Percentiles rank a stretch among this genome's conserved stretches.
Evolutionary conservation across 2,797 vertebrate species (phyloP).

Genomic region (Spinus olivaceus): DNA sequence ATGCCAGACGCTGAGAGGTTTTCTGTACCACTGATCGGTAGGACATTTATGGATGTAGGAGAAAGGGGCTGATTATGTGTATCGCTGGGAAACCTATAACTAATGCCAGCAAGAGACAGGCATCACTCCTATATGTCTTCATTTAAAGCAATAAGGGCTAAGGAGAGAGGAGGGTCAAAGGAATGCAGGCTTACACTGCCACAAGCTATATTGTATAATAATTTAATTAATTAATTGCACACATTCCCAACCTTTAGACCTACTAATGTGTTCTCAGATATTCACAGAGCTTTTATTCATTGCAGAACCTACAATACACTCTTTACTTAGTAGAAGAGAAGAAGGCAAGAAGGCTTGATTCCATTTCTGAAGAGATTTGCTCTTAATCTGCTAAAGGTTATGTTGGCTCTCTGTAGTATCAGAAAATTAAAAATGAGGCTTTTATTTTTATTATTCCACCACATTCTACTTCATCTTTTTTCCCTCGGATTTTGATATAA

Average conservation of each 20-base stretch:
- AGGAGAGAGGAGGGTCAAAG: conserved; percentile 48
- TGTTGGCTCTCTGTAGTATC: conserved; percentile 21
- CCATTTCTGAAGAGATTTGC: conserved; percentile 59
- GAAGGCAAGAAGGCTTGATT: conserved; percentile 36
- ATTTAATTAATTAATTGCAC: conserved; percentile 61
- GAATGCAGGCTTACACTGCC: not conserved
- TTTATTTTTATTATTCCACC: conserved; percentile 47
- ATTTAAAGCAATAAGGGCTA: conserved; percentile 11
- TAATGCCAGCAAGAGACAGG: not conserved
- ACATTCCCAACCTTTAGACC: conserved; percentile 52
- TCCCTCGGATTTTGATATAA: not conserved
- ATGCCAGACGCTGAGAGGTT: not conserved
- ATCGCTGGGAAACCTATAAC: not conserved
- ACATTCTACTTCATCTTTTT: not conserved
- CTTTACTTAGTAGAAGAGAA: conserved; percentile 38
- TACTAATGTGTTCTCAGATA: conserved; percentile 44
- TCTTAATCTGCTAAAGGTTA: conserved; percentile 62
- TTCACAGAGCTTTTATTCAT: conserved; percentile 55
- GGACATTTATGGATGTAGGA: not conserved
- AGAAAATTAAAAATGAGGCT: conserved; percentile 50
- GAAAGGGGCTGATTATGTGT: not conserved
- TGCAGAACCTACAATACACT: conserved; percentile 25
- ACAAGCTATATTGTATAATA: conserved; percentile 33
- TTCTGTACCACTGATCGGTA: not conserved
- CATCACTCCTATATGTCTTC: conserved; percentile 23